phyloP scores from a whole-genome alignment of 2,888 invertebrate species.

The Pyrrhia umbra region DNA sequence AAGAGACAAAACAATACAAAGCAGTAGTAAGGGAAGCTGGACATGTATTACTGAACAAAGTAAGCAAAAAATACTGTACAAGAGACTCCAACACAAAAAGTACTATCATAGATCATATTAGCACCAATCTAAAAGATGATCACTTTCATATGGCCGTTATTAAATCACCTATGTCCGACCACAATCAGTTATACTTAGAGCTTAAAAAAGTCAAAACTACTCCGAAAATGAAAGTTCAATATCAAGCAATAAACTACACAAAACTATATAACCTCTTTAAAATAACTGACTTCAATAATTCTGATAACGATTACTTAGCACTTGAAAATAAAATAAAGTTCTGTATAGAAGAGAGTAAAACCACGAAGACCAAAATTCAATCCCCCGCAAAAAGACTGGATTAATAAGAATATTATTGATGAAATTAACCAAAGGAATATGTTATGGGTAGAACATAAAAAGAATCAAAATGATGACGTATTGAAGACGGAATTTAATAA shows the following conservation, averaged over 20 bases:
- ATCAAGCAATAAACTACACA: slow-evolving; percentile 6
- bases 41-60: slow-evolving; percentile 7
- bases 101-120: slow-evolving; percentile 8
- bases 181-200: too few relatives aligned
- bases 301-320: slow-evolving; percentile 1
- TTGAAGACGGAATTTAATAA: too few relatives aligned
- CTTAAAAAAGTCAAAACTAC: slow-evolving; percentile 10
- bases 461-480: too few relatives aligned
- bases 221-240: background rate
- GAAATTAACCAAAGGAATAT: too few relatives aligned
- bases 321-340: slow-evolving; percentile 9
- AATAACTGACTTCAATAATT: slow-evolving; percentile 9
- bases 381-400: too few relatives aligned
- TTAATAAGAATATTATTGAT: too few relatives aligned
- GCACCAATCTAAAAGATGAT: slow-evolving; percentile 5
- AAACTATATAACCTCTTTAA: slow-evolving; percentile 1
- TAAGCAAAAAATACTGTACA: slow-evolving; percentile 9
- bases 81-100: slow-evolving; percentile 4
- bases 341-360: background rate
- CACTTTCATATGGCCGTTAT: slow-evolving; percentile 5
- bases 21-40: slow-evolving; percentile 8
- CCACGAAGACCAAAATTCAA: slow-evolving; percentile 6
- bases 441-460: too few relatives aligned
- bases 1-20: slow-evolving; percentile 14
- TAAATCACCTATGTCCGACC: too few relatives aligned